Base-by-base conservation (phyloP, 2,888 invertebrate species). In the Antitype chi region DNA sequence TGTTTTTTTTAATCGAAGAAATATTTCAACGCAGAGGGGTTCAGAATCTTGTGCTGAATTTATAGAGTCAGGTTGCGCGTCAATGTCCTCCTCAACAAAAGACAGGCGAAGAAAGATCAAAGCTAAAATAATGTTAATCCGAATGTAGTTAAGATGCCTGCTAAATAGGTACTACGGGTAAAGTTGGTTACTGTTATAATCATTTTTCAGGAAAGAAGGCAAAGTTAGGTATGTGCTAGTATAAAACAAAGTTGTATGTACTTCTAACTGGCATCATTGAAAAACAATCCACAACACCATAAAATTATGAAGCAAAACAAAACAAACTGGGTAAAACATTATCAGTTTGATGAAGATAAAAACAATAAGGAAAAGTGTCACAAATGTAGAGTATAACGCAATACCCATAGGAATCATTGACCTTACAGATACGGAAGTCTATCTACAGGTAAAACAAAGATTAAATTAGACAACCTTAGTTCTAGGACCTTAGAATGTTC, bases 351-450 rank as follows among this genome's bases (percentile, higher is more conserved):
- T 78, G 23, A 60, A 57, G 25, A 60, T 59, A 7, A 57, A 60
- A 63, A 47, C 43, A 70, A 70, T 13, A n/a, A 83, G 82, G 73
- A 74, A 82, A 85, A 25, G 13, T 25, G 13, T 23, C 32, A 52
- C 49, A 68, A 53, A 53, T 84, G 11, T 47, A 72, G 3, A 63
- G 11, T 25, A 60, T 13, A 70, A 13, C 49, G 17, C 38, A 70
- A 59, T 71, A 52, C 78, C 28, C 66, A 60, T 68, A 60, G 78
- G 68, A 85, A 62, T 53, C 53, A 71, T 64, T 71, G 74, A 74
- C 83, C 83, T 83, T 85, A 63, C 6, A 2, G 32, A 69, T 63
- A 73, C 82, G 78, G 78, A 83, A 82, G 32, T 28, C 3, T 59
- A 53, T 43, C 5, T 2, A 53, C 60, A 77, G 85, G 82, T 66